These are phyloP conservation scores for Eueremaeus valkanovi DNA, from an alignment of 2,888 invertebrate genomes.

Conservation along the genomic window DNA sequence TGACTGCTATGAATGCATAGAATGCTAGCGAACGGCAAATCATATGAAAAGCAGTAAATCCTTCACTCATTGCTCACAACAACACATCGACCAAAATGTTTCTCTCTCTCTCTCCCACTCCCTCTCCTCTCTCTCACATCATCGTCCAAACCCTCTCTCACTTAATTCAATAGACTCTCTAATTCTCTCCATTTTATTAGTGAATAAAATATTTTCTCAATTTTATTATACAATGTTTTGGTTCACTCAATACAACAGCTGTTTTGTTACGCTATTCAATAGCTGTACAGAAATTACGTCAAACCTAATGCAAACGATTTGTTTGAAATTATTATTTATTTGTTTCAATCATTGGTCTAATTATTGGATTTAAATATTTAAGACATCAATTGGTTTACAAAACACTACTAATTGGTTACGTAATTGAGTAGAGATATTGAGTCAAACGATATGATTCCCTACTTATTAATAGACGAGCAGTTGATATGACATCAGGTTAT, in stretches of 20 bases:
- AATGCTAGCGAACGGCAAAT: conserved; percentile 1
- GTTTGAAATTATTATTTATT: background rate
- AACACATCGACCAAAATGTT: background rate
- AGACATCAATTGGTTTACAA: no score
- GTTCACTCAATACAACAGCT: conserved; percentile 23
- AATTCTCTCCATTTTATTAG: background rate
- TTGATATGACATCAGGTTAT: no score
- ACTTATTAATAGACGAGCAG: no score
- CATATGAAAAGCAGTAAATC: background rate
- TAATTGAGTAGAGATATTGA: background rate
- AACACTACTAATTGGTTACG: no score
- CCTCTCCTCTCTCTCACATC: background rate
- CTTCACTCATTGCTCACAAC: background rate
- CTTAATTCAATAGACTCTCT: background rate
- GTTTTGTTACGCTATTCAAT: background rate
- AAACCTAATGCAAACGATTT: background rate
- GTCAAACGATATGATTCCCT: background rate
- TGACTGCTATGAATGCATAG: no score
- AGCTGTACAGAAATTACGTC: background rate
- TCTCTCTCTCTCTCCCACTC: background rate
- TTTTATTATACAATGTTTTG: conserved; percentile 7
- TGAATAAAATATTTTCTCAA: background rate
- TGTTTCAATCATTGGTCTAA: background rate
- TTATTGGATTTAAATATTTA: no score
- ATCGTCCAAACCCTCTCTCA: background rate